Conservation (phyloP, 2,888 invertebrate species). For the Papilio demoleus region DNA sequence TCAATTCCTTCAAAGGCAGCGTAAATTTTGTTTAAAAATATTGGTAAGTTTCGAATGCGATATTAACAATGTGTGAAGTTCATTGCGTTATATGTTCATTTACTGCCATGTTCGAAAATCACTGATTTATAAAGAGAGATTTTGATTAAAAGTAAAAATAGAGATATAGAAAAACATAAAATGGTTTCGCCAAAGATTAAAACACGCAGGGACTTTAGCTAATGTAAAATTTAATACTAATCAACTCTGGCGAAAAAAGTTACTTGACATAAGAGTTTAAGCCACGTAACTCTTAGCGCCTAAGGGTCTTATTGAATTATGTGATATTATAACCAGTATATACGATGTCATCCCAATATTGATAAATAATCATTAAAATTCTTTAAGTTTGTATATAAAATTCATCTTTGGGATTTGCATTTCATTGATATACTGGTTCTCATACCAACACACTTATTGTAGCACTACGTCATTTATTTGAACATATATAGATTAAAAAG, state of each 20-base stretch:
- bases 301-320: neutral
- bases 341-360: slow-evolving; percentile 15
- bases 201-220: slow-evolving; percentile 29
- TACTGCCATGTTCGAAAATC: neutral
- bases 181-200: slow-evolving; percentile 15
- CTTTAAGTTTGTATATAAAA: slow-evolving; percentile 13
- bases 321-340: slow-evolving; percentile 33
- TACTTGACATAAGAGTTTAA: neutral
- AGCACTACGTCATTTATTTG: slow-evolving; percentile 28
- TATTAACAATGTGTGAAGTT: slow-evolving; percentile 36
- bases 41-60: slow-evolving; percentile 15
- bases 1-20: slow-evolving; percentile 50
- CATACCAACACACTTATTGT: slow-evolving; percentile 24
- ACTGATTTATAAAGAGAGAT: slow-evolving; percentile 2
- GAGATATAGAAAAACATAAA: slow-evolving; percentile 23
- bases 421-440: slow-evolving; percentile 32
- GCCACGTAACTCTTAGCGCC: neutral
- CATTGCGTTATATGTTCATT: slow-evolving; percentile 23
- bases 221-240: slow-evolving; percentile 16
- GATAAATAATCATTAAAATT: neutral
- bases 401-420: slow-evolving; percentile 29
- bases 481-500: slow-evolving; percentile 25
- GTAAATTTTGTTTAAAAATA: slow-evolving; percentile 38
- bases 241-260: neutral
- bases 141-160: slow-evolving; percentile 12